A percentile compares a stretch with the other conserved stretches of the same genome.
phyloP scores from a whole-genome alignment of 64 coral and sea anemone species.

The Trachythela sp. region DNA sequence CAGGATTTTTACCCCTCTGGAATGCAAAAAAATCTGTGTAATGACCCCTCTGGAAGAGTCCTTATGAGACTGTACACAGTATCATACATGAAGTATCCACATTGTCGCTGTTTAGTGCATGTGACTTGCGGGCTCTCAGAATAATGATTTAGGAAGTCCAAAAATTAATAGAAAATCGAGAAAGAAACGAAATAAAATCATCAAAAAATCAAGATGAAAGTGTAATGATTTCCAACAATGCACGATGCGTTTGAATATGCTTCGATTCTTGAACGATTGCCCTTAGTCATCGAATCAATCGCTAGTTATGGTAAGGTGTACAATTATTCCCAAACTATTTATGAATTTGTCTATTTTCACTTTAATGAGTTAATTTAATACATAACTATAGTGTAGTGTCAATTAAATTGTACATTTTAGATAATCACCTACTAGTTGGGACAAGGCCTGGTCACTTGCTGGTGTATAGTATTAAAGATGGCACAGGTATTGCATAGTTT shows the following conservation, averaged over 20 bases:
- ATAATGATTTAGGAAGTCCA: too few species aligned
- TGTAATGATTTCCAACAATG: constrained; percentile 56
- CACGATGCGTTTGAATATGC: constrained; percentile 99
- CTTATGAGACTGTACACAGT: too few species aligned
- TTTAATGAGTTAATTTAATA: too few species aligned
- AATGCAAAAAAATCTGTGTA: too few species aligned
- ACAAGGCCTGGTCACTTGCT: constrained; percentile 23
- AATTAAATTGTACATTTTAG: neutral
- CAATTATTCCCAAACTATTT: neutral
- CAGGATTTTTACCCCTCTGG: too few species aligned
- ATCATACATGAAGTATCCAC: too few species aligned
- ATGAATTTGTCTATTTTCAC: neutral
- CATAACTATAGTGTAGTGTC: too few species aligned
- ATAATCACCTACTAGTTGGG: neutral
- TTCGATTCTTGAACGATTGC: constrained; percentile 86
- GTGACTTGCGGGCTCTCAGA: too few species aligned
- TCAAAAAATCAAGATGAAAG: neutral
- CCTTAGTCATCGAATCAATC: constrained; percentile 92
- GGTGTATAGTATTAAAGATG: constrained; percentile 81
- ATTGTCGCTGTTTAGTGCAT: too few species aligned
- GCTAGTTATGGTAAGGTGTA: constrained; percentile 75
- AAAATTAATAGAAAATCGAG: neutral
- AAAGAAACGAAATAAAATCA: neutral
- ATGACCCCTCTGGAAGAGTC: too few species aligned
- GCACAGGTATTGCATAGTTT: constrained; percentile 45